Evolutionary conservation across 2,113 vertebrate species (phyloP).

Genomic region (Trogon surrucura): DNA sequence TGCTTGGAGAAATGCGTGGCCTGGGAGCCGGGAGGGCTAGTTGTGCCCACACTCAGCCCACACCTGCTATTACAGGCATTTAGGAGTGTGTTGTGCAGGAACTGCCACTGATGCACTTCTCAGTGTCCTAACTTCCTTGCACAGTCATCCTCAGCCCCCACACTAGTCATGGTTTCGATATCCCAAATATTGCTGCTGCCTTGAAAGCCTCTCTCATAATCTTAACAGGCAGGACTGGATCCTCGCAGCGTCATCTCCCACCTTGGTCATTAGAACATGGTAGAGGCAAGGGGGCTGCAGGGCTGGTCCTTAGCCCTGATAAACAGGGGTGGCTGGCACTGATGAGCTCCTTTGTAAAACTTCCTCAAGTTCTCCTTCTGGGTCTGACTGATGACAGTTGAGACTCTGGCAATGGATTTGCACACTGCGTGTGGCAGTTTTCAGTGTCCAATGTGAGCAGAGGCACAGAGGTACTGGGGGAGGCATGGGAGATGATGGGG

Average conservation of each 20-base stretch:
- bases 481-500: background rate
- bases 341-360: no score
- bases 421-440: background rate
- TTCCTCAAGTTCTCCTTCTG: no score
- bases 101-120: background rate
- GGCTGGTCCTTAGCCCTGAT: background rate
- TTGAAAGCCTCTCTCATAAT: background rate
- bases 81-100: background rate
- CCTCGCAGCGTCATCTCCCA: background rate
- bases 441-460: rapidly evolving
- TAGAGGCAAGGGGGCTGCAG: background rate
- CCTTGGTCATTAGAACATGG: background rate
- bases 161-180: background rate
- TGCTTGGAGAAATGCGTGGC: background rate
- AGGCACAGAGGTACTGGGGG: background rate
- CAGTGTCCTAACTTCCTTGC: background rate
- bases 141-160: background rate
- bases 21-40: background rate
- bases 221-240: background rate
- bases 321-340: background rate
- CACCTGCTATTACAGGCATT: background rate
- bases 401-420: no score
- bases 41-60: rapidly evolving
- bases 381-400: no score
- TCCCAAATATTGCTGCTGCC: background rate